These are phyloP conservation scores for Apaloderma vittatum DNA, from an alignment of 2,113 vertebrate species.

Conservation along the genomic window DNA sequence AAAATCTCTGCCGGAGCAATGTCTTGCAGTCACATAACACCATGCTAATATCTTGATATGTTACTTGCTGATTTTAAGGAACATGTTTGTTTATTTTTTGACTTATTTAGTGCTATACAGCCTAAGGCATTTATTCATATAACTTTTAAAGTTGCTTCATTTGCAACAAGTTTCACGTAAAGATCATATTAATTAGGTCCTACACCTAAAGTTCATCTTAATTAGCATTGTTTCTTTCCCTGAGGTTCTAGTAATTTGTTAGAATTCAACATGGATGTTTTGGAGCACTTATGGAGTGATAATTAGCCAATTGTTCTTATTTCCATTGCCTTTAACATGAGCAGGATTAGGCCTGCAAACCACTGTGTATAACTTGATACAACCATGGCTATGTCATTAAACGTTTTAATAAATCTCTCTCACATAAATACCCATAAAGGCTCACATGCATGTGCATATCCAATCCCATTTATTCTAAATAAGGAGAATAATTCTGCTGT, in stretches of 20 bases:
- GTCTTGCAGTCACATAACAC: neutral
- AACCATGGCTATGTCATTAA: constrained; percentile 1
- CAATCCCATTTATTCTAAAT: constrained; percentile 55
- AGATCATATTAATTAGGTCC: constrained; percentile 92
- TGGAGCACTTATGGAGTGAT: neutral
- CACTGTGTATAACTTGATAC: neutral
- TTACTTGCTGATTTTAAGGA: neutral
- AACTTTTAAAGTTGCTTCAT: constrained; percentile 86
- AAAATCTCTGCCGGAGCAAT: neutral
- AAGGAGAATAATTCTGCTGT: constrained; percentile 36
- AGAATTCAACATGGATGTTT: constrained; percentile 30
- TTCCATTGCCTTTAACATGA: neutral
- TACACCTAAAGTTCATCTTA: constrained; percentile 93
- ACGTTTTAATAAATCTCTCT: constrained; percentile 48
- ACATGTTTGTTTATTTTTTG: constrained; percentile 12
- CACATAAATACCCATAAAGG: constrained; percentile 34
- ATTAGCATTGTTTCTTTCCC: constrained; percentile 87
- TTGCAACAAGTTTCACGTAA: constrained; percentile 85
- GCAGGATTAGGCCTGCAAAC: constrained; percentile 22
- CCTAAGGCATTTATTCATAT: constrained; percentile 65
- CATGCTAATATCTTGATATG: neutral
- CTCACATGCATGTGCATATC: constrained; percentile 35
- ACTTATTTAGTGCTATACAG: constrained; percentile 46
- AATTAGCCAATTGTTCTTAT: constrained; percentile 11
- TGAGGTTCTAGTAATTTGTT: constrained; percentile 71